These are phyloP conservation scores for Homalodisca vitripennis DNA, from an alignment of 1,140 invertebrate genomes.

Conservation along the genomic window DNA sequence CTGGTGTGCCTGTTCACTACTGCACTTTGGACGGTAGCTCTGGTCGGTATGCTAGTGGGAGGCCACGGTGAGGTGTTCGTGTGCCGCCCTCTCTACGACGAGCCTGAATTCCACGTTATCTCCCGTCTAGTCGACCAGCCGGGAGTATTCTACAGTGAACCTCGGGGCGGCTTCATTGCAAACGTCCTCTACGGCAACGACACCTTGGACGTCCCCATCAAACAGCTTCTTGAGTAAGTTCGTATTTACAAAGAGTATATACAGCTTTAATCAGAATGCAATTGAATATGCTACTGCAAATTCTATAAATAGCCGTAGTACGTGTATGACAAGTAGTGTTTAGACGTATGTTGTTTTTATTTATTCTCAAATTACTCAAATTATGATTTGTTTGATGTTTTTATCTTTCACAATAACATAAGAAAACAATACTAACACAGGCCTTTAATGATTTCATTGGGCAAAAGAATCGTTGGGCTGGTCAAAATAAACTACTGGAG, in stretches of 20 bases:
- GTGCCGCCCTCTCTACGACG: conserved; percentile 61
- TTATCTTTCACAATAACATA: too few relatives aligned
- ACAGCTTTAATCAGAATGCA: not conserved
- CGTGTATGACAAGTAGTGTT: too few relatives aligned
- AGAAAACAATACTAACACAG: too few relatives aligned
- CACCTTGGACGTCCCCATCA: conserved; percentile 41
- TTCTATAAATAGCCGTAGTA: too few relatives aligned
- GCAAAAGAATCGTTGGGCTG: too few relatives aligned
- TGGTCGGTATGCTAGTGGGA: conserved; percentile 40
- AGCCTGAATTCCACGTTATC: conserved; percentile 56
- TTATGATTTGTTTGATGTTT: too few relatives aligned
- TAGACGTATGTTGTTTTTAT: too few relatives aligned
- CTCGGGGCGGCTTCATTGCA: conserved; percentile 57
- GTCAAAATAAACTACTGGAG: too few relatives aligned
- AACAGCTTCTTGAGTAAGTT: conserved; percentile 46
- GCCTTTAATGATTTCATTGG: too few relatives aligned
- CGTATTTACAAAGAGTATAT: too few relatives aligned
- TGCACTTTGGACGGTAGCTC: conserved; percentile 39
- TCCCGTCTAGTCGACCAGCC: conserved; percentile 59
- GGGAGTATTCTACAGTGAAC: conserved; percentile 52
- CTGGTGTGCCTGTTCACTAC: conserved; percentile 36
- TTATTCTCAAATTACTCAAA: too few relatives aligned
- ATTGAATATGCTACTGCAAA: too few relatives aligned
- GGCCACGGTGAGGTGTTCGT: conserved; percentile 51
- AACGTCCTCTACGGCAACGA: conserved; percentile 46